These are phyloP conservation scores for Chelonia mydas DNA, from an alignment of 2,797 vertebrate genomes.

Conservation along the genomic window DNA sequence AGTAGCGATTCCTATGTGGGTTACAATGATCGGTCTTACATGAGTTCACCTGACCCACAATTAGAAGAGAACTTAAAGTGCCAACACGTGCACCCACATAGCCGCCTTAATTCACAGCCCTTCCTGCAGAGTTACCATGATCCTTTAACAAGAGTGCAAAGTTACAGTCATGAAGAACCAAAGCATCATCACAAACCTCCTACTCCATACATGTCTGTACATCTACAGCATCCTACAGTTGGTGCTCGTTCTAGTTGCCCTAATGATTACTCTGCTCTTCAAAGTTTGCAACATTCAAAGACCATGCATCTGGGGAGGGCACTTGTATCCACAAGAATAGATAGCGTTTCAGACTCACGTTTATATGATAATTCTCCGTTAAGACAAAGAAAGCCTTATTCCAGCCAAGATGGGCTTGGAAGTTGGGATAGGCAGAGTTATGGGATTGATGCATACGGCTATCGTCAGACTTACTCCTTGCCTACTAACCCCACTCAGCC, in stretches of 20 bases:
- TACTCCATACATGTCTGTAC: constrained; percentile 86
- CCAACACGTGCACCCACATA: constrained; percentile 86
- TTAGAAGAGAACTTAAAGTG: constrained; percentile 89
- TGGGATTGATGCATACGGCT: constrained; percentile 80
- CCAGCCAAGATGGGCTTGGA: constrained; percentile 84
- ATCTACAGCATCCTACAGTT: constrained; percentile 87
- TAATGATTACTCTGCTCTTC: constrained; percentile 86
- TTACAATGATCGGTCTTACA: constrained; percentile 86
- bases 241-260: constrained; percentile 90
- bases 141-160: constrained; percentile 83
- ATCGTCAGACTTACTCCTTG: constrained; percentile 87
- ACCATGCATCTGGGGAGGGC: constrained; percentile 86
- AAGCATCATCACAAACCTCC: constrained; percentile 89
- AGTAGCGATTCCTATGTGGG: constrained; percentile 91
- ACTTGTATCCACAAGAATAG: constrained; percentile 86
- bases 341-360: constrained; percentile 91
- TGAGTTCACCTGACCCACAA: constrained; percentile 87
- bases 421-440: constrained; percentile 87
- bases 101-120: constrained; percentile 81
- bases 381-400: constrained; percentile 84
- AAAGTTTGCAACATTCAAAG: constrained; percentile 79
- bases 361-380: constrained; percentile 88
- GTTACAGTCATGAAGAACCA: constrained; percentile 87
- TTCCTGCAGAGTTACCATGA: constrained; percentile 88
- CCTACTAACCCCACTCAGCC: constrained; percentile 81